Evolutionary conservation across 2,113 vertebrate species (phyloP).

Genomic region (Strix uralensis): DNA sequence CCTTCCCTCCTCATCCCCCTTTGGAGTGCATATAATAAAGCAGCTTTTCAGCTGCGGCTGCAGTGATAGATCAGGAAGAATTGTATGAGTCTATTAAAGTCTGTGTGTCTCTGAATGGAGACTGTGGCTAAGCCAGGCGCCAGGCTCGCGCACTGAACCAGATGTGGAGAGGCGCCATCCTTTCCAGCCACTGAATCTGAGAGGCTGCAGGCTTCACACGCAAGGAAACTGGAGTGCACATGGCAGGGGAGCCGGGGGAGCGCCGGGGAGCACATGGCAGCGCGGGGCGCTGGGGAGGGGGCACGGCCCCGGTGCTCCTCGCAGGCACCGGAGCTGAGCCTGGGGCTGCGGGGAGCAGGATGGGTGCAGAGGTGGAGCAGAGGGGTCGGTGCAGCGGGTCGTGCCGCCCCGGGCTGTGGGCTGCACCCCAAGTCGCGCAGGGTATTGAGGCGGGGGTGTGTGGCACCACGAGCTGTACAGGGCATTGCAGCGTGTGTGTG

Average conservation of each 20-base stretch:
- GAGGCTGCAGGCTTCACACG: conserved; percentile 75
- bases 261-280: conserved; percentile 45
- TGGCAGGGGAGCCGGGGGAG: conserved; percentile 63
- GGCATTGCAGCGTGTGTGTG: background rate
- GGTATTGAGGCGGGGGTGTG: background rate
- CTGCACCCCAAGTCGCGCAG: background rate
- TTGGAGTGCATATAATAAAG: conserved; percentile 40
- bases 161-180: conserved; percentile 83
- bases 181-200: conserved; percentile 70
- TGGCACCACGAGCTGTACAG: background rate
- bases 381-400: background rate
- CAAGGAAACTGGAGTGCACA: conserved; percentile 78
- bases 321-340: background rate
- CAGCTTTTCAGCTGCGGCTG: conserved; percentile 67
- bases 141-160: conserved; percentile 81
- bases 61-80: conserved; percentile 63
- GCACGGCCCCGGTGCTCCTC: background rate
- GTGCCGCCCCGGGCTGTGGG: rapidly evolving
- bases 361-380: background rate
- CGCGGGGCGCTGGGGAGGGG: background rate
- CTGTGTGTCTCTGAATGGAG: conserved; percentile 75
- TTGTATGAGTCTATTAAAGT: conserved; percentile 73
- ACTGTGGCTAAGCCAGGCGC: conserved; percentile 82
- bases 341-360: background rate
- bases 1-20: conserved; percentile 35